phyloP scores from a whole-genome alignment of 1,140 invertebrate genomes.

The Octopus bimaculoides region DNA sequence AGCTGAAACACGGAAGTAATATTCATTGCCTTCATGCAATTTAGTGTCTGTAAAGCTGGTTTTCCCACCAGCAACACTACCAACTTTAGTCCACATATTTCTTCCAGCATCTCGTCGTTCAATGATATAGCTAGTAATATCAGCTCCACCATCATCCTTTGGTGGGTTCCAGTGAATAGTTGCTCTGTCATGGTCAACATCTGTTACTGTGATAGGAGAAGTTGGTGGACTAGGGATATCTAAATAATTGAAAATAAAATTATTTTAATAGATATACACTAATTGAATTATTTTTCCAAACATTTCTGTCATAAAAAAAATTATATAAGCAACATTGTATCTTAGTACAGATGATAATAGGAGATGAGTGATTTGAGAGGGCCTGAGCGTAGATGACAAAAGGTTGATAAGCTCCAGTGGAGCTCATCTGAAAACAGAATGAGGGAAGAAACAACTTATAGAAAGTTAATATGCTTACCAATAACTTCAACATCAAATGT shows the following conservation, averaged over 20 bases:
- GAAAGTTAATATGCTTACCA: conserved; percentile 27
- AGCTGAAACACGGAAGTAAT: conserved; percentile 91
- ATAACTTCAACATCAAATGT: conserved; percentile 48
- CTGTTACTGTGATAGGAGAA: conserved; percentile 74
- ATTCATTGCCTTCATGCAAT: conserved; percentile 85
- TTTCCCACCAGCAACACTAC: conserved; percentile 28
- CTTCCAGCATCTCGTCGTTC: conserved; percentile 63
- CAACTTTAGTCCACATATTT: conserved; percentile 84
- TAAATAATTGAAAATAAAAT: conserved; percentile 52
- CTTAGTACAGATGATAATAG: background rate
- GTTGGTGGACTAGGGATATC: conserved; percentile 85
- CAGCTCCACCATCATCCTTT: conserved; percentile 86
- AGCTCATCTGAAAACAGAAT: no score
- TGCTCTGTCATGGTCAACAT: conserved; percentile 61
- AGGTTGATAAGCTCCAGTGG: background rate
- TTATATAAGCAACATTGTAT: background rate
- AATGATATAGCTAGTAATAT: conserved; percentile 49
- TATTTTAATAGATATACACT: background rate
- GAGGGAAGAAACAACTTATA: no score
- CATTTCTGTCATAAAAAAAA: no score
- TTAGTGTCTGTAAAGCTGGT: conserved; percentile 79
- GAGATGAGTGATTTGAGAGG: background rate
- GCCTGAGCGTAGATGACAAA: background rate
- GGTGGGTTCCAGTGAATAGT: conserved; percentile 89
- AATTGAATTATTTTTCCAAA: no score